Percentiles rank a stretch among this genome's conserved stretches.
Evolutionary conservation across 2,888 invertebrate species (phyloP).

Genomic region (Pristionchus maxplancki): DNA sequence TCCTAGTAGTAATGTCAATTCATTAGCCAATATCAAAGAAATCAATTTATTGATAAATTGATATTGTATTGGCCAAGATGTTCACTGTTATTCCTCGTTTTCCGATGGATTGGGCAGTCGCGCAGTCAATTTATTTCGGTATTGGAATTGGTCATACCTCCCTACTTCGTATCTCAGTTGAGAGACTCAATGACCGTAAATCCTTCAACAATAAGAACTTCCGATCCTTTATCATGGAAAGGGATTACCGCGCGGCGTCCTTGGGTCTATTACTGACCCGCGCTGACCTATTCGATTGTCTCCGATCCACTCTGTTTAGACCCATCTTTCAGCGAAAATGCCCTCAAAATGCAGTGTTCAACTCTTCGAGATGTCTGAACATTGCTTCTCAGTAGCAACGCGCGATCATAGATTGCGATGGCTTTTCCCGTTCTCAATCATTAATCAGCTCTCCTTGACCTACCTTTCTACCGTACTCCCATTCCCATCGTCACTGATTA

Average conservation of each 20-base stretch:
- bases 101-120: no score
- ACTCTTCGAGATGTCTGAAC: no score
- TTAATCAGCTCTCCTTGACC: not conserved
- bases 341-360: no score
- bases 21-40: no score
- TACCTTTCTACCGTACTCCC: slow-evolving; percentile 10
- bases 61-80: no score
- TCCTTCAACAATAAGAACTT: not conserved
- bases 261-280: not conserved
- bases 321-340: not conserved
- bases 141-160: no score
- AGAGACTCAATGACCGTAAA: not conserved
- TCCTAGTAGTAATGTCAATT: no score
- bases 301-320: not conserved
- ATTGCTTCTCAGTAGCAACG: no score
- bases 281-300: not conserved
- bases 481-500: not conserved
- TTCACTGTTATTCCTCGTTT: no score
- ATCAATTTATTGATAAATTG: no score
- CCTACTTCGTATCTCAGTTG: no score
- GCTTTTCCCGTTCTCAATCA: not conserved
- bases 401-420: not conserved
- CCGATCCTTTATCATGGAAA: not conserved
- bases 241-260: not conserved
- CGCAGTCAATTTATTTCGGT: no score